Base-by-base conservation (phyloP, 2,888 invertebrate genomes). In the Acrobasis consociella region DNA sequence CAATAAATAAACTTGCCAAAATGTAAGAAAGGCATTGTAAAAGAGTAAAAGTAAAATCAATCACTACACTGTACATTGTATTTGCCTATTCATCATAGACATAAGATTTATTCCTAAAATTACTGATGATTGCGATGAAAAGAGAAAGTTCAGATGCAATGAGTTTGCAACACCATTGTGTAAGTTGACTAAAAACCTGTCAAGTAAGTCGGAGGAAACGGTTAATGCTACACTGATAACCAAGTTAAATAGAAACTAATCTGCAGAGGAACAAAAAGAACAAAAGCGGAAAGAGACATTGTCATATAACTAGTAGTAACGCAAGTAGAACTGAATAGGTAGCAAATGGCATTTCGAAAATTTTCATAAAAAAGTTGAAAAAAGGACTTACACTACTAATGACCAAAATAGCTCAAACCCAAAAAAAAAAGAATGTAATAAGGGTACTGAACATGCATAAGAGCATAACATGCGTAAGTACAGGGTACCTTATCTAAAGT, bases 201-300 rank as follows among this genome's bases (percentile, higher is more conserved):
- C 65, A 67, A 67, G 31, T 71, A 67, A 67, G 31, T 71, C 68
- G 64, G 66, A 72, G 69, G 71, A 63, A 59, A 69, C 16, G 22
- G 58, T 49, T 62, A 58, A 58, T 49, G 46, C 31, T 8, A 31
- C 31, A 31, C 55, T 46, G 37, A 55, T 55, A 62, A 55, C 15
- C 38, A 49, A 50, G 60, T 38, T 37, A 49, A 55, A 59, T 13
- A 66, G 67, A 73, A 68, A 67, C 55, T 62, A 67, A 67, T 62
- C 64, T 67, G 69, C 63, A 59, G 67, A 64, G 16, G 7, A 5
- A 42, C 46, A 46, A 42, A 56, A 7, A 66, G 22, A 70, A 77
- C 76, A 76, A 77, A 77, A 70, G 74, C 73, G 65, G 74, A 79
- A 74, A 77, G 68, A 70, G 77, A 76, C 74, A 78, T 78, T 76